Evolutionary conservation across 2,888 invertebrate genomes (phyloP), one percentile per base, ranked within the genome.

Genomic region (Aspidiotus rigidus): DNA sequence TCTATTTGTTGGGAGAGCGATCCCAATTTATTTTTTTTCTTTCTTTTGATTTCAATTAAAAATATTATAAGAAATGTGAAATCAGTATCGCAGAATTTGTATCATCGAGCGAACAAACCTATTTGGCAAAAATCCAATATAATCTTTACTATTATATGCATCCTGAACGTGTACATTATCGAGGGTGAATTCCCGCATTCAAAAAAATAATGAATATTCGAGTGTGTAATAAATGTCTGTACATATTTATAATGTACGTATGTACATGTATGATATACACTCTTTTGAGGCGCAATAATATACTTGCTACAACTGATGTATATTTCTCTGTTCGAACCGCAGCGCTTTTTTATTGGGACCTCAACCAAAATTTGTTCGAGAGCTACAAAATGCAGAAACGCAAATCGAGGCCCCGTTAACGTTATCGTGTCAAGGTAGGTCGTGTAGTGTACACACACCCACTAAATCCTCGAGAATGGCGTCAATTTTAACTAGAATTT

Each of bases 351-450:
- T 83, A 8, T 81, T 83, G 9, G 87, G 87, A 74, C 87, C 89
- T 69, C 86, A 89, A 62, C 92, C 92, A 73, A 85, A 86, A 75
- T 90, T 92, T 79, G 84, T 84, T 61, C 85, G 85, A 77, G 87
- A 88, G 77, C 79, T 93, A 74, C 83, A 84, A 76, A 85, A 88
- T 78, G 84, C 86, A 76, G 86, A 84, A 74, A 85, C 89, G 72
- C 86, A 85, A 80, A 87, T 93, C 75, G 89, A 89, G 69, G 90
- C 90, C 74, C 82, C 84, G 28, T 79, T 91, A 72, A 82, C 84
- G 49, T 81, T 92, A 72, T 83, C 86, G 74, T 90, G 90, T 77
- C 86, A 89, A 82, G 85, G 86, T 86, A 49, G 49, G 49, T 49
- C n/a, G n/a, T n/a, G 49, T 13, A 49, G 49, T n/a, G 49, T 3